Evolutionary conservation across 2,888 invertebrate species (phyloP), one percentile per base, ranked within the genome.

Genomic region (Drosophila melanosoma): DNA sequence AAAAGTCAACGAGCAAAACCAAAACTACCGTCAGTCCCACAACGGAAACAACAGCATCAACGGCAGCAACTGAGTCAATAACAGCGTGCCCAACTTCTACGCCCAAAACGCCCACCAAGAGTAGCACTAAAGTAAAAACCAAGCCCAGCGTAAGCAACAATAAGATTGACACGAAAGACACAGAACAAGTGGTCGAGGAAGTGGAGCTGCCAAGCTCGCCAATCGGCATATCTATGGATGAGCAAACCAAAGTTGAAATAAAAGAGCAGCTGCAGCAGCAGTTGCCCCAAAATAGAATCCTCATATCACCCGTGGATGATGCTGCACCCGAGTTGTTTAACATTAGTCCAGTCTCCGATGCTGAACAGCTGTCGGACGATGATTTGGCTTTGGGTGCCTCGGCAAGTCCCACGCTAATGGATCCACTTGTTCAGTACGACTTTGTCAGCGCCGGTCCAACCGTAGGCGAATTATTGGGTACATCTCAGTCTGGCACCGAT

Each of bases 351-450:
- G 87, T 91, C 58, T 92, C 92, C 10, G 93, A 92, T 69, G 83
- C 87, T 5, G 92, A 92, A 59, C 88, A 70, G 3, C 76, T 92
- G 23, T 92, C 92, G 1, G 93, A 93, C 53, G 93, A 93, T 72
- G 93, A 93, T 71, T 82, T 93, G 40, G 93, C 91, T 5, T 72
- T 93, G 8, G 93, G 93, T 11, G 93, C 93, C 36, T 93, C 93
- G 3, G 93, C 93, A 3, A 93, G 93, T 82, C 93, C 93, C 20
- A 93, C 93, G 0, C 53, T 74, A 20, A 57, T 76, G 65, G 66
- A 75, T 15, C 67, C 72, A 17, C 15, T 49, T 5, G 57, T 57
- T 5, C 42, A 32, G 40, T 84, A 74, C 32, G 71, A 64, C 1
- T 82, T 71, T 10, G 61, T 70, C 17, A 62, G 68, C 42, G 33